phyloP scores from a whole-genome alignment of 2,113 vertebrate genomes.

The Bostrychus sinensis region DNA sequence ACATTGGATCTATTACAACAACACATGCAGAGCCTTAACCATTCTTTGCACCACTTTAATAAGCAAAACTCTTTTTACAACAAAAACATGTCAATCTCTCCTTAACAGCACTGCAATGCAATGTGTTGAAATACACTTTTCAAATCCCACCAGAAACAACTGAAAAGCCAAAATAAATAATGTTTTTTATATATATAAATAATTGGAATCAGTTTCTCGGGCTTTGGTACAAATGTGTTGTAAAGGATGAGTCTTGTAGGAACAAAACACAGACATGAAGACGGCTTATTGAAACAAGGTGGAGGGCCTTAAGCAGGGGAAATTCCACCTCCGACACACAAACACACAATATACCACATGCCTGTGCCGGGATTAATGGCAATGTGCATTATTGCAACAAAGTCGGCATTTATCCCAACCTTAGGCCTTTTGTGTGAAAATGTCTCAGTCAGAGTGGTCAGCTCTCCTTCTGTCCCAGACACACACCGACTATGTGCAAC shows the following conservation, averaged over 20 bases:
- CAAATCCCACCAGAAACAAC: background rate
- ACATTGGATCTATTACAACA: background rate
- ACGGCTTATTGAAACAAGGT: constrained; percentile 19
- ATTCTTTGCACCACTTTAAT: background rate
- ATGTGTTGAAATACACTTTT: background rate
- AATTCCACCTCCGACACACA: constrained; percentile 49
- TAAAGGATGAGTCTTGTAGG: constrained; percentile 6
- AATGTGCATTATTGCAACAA: constrained; percentile 10
- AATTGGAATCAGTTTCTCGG: background rate
- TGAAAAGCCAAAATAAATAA: background rate
- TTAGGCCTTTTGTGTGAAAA: constrained; percentile 9
- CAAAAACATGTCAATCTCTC: constrained; percentile 1
- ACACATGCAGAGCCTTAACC: background rate
- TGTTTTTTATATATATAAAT: background rate
- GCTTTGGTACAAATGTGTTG: constrained; percentile 4
- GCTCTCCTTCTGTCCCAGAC: constrained; percentile 10
- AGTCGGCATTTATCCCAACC: constrained; percentile 3
- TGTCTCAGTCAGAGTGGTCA: constrained; percentile 1
- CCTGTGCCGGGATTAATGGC: constrained; percentile 11
- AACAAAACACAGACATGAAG: constrained; percentile 29
- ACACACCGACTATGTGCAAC: constrained; percentile 12
- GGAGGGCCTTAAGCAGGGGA: constrained; percentile 44
- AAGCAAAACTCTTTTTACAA: background rate
- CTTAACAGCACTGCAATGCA: background rate
- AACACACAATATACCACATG: constrained; percentile 21